A percentile compares a stretch with the other conserved stretches of the same genome.
Evolutionary conservation across 2,888 invertebrate genomes (phyloP).

Genomic region (Bombyx huttoni): DNA sequence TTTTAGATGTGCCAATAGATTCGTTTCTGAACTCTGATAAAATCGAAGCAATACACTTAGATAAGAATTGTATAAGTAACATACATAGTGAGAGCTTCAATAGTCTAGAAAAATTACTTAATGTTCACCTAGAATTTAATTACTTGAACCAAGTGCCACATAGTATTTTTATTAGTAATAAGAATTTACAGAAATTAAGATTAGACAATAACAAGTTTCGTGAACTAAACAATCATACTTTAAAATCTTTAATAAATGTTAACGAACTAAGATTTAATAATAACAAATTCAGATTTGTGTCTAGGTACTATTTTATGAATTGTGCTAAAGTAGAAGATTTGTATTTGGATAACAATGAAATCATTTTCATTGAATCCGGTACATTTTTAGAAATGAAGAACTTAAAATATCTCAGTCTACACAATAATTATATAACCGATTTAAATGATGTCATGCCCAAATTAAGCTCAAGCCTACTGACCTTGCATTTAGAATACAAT

Average conservation of each 20-base stretch:
- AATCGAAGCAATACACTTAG: conserved; percentile 85
- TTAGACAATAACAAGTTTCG: conserved; percentile 89
- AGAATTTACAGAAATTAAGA: conserved; percentile 83
- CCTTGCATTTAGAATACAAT: conserved; percentile 85
- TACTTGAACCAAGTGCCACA: conserved; percentile 86
- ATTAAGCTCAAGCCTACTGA: conserved; percentile 77
- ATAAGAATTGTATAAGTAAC: conserved; percentile 87
- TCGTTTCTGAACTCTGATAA: conserved; percentile 86
- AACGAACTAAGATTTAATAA: conserved; percentile 87
- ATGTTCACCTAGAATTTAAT: conserved; percentile 88
- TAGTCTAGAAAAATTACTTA: conserved; percentile 81
- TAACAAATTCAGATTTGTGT: conserved; percentile 82
- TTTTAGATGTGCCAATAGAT: conserved; percentile 86
- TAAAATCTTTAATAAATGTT: conserved; percentile 79
- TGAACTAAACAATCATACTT: conserved; percentile 83
- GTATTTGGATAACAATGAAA: conserved; percentile 88
- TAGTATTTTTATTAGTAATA: conserved; percentile 82
- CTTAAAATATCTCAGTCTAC: conserved; percentile 87
- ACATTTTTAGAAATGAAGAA: conserved; percentile 80
- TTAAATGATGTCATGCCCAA: conserved; percentile 85
- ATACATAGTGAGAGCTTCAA: conserved; percentile 85
- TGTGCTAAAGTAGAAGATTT: conserved; percentile 83
- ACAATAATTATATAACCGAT: conserved; percentile 82
- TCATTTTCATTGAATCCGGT: conserved; percentile 84
- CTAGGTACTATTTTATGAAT: conserved; percentile 83